Percentiles rank a stretch among this genome's conserved stretches.
These are phyloP conservation scores for Bradysia coprophila DNA, from an alignment of 1,140 invertebrate species.

Conservation along the genomic window DNA sequence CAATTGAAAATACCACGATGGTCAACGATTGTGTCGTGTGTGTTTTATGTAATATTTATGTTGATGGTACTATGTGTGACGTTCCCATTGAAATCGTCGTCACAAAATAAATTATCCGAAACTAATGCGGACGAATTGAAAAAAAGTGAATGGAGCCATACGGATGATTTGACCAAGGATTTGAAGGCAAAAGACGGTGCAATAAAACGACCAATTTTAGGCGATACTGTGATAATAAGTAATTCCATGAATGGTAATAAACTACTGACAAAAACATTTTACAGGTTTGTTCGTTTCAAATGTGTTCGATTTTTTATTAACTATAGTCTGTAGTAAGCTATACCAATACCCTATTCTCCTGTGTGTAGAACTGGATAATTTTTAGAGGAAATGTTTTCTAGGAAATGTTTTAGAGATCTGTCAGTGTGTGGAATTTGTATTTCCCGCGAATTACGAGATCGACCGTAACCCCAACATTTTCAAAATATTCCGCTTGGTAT, in stretches of 20 bases:
- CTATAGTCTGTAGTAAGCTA: background rate
- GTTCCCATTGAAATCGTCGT: constrained; percentile 1
- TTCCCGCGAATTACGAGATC: no score
- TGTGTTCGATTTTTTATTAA: background rate
- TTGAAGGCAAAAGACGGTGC: background rate
- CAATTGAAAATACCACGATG: background rate
- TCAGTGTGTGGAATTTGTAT: no score
- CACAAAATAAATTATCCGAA: background rate
- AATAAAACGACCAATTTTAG: background rate
- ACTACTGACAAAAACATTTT: background rate
- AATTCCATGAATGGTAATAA: background rate
- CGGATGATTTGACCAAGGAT: background rate
- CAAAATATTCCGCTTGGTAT: no score
- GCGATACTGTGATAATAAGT: background rate
- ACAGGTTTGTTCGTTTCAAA: background rate
- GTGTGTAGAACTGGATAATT: no score
- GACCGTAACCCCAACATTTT: no score
- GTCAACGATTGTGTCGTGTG: background rate
- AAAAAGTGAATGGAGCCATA: background rate
- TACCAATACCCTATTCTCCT: no score
- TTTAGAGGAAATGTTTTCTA: no score
- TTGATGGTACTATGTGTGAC: background rate
- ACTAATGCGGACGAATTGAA: background rate
- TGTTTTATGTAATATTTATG: background rate
- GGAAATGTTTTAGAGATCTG: no score